A percentile compares a stretch with the other conserved stretches of the same genome.
Conservation (phyloP, 2,113 vertebrate species). For the Vidua chalybeata region DNA sequence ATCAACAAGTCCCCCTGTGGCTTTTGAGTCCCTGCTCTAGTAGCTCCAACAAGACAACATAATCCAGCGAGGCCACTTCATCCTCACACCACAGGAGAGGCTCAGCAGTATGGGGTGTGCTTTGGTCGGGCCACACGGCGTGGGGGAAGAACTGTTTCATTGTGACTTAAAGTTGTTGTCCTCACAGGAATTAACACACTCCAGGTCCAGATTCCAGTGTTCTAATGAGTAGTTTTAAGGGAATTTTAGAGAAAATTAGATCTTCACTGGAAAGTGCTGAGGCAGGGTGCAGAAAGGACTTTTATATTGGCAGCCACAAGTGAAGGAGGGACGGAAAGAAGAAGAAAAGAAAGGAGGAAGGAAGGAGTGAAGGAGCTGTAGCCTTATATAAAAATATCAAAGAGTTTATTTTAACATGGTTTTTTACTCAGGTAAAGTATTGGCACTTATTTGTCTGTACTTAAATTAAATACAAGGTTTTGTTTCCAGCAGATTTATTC, state of each 20-base stretch:
- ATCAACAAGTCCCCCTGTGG: not conserved
- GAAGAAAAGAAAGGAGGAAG: not conserved
- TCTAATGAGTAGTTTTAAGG: not conserved
- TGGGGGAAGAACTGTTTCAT: not conserved
- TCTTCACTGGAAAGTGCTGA: not conserved
- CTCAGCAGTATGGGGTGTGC: not conserved
- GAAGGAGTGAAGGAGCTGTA: not conserved
- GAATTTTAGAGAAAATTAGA: not conserved
- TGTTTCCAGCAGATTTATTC: not conserved
- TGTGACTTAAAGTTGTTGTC: not conserved
- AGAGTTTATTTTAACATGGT: not conserved
- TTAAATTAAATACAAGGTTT: not conserved
- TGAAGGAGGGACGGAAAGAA: not conserved
- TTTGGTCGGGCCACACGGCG: rapidly evolving
- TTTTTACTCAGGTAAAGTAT: not conserved
- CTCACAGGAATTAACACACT: not conserved
- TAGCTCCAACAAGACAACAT: not conserved
- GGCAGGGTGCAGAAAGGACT: not conserved
- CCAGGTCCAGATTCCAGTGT: not conserved
- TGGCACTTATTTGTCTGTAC: not conserved
- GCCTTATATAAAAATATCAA: not conserved
- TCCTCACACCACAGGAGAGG: too few species aligned
- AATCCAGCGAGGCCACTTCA: not conserved
- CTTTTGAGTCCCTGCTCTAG: not conserved
- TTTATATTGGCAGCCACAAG: not conserved